A percentile compares a stretch with the other conserved stretches of the same genome.
These are phyloP conservation scores for Drosophila truncata DNA, from an alignment of 1,140 invertebrate species.

Conservation along the genomic window DNA sequence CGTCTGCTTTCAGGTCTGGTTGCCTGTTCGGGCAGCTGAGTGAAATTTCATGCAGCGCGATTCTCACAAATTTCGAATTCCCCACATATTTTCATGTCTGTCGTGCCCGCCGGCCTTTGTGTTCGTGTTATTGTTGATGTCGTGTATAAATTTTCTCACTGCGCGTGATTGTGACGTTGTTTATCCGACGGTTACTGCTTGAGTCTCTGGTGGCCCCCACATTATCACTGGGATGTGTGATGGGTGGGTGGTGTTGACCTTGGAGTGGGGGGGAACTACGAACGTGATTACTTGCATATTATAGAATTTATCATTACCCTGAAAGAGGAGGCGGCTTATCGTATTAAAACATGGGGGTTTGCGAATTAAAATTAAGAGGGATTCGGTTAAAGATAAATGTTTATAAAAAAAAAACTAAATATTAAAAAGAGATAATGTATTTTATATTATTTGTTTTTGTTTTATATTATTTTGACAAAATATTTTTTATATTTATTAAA, in stretches of 20 bases:
- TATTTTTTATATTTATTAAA: background rate
- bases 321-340: no score
- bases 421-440: background rate
- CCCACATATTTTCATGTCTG: slow-evolving; percentile 76
- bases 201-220: background rate
- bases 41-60: slow-evolving; percentile 84
- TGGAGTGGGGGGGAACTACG: background rate
- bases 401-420: background rate
- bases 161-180: slow-evolving; percentile 18
- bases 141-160: slow-evolving; percentile 24
- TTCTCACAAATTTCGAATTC: slow-evolving; percentile 84
- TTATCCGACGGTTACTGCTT: background rate
- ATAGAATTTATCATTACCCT: background rate
- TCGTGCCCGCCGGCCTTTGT: slow-evolving; percentile 50
- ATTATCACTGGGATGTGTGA: background rate
- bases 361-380: background rate
- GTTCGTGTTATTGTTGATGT: slow-evolving; percentile 36
- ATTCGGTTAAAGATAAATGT: background rate
- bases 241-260: slow-evolving; percentile 4
- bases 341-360: background rate
- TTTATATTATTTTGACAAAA: background rate
- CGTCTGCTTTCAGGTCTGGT: slow-evolving; percentile 72
- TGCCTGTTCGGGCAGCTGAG: slow-evolving; percentile 77
- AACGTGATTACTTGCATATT: background rate
- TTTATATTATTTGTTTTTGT: background rate